Evolutionary conservation across 1,140 invertebrate species (phyloP).

Genomic region (Papilio aristodemus): DNA sequence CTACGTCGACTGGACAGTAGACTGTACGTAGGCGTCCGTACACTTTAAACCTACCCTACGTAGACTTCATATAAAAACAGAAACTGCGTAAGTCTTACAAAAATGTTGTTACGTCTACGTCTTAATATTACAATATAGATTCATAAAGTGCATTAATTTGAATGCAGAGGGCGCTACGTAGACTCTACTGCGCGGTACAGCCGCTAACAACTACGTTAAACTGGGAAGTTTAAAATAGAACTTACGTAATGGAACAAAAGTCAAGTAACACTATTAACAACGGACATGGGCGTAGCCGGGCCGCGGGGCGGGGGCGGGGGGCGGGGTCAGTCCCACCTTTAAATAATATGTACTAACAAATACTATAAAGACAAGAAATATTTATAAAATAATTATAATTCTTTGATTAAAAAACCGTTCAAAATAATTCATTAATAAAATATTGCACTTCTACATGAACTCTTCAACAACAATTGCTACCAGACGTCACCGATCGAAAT

Average conservation of each 20-base stretch:
- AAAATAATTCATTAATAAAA: background rate
- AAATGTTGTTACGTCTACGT: too few relatives aligned
- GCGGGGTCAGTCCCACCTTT: background rate
- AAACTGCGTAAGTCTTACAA: too few relatives aligned
- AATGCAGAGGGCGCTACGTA: conserved; percentile 34
- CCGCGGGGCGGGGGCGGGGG: background rate
- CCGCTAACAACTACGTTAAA: conserved; percentile 33
- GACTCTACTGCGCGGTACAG: conserved; percentile 31
- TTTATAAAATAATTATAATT: conserved; percentile 4
- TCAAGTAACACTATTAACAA: conserved; percentile 59
- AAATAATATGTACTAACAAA: background rate
- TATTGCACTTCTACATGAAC: conserved; percentile 8
- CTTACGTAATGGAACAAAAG: conserved; percentile 73
- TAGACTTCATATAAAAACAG: too few relatives aligned
- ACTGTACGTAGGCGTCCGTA: background rate
- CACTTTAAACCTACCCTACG: background rate
- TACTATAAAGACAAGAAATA: background rate
- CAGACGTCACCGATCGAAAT: background rate
- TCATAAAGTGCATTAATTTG: too few relatives aligned
- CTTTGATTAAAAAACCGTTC: background rate
- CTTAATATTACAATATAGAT: too few relatives aligned
- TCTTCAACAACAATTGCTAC: background rate
- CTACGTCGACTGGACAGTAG: background rate
- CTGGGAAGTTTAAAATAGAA: conserved; percentile 25
- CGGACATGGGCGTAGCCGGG: conserved; percentile 23